These are phyloP conservation scores for Pterocles gutturalis DNA, from an alignment of 2,113 vertebrate genomes.

Conservation along the genomic window DNA sequence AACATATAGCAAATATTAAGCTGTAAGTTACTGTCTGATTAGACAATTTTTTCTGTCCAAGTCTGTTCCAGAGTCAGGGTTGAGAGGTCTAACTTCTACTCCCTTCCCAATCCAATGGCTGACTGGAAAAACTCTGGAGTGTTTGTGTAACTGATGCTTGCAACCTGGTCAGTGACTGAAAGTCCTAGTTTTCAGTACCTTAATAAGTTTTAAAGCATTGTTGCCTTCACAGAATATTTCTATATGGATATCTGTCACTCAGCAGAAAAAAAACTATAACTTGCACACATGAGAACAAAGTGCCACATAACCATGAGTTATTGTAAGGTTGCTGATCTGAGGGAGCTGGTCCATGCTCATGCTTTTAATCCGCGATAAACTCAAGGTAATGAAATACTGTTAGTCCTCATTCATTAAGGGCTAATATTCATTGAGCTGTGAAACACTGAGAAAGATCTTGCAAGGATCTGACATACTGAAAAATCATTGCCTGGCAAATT, in stretches of 20 bases:
- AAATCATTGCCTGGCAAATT: not conserved
- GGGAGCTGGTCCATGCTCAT: not conserved
- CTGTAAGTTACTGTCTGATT: not conserved
- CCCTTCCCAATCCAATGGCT: not conserved
- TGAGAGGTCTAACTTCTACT: not conserved
- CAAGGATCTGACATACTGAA: not conserved
- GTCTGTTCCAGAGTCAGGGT: not conserved
- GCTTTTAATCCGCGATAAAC: not conserved
- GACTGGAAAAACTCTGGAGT: not conserved
- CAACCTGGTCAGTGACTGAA: not conserved
- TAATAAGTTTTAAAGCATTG: not conserved
- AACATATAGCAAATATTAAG: not conserved
- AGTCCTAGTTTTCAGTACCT: fast-evolving
- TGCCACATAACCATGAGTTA: not conserved
- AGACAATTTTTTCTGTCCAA: not conserved
- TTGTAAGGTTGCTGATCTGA: not conserved
- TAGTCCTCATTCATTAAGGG: not conserved
- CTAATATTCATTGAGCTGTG: not conserved
- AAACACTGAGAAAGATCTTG: not conserved
- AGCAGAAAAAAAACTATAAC: not conserved
- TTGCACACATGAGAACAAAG: not conserved
- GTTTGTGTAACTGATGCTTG: not conserved
- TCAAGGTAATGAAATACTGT: not conserved
- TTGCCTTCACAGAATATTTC: not conserved
- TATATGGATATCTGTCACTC: not conserved